Evolutionary conservation across 2,797 vertebrate genomes (phyloP).

Genomic region (Notamacropus eugenii): DNA sequence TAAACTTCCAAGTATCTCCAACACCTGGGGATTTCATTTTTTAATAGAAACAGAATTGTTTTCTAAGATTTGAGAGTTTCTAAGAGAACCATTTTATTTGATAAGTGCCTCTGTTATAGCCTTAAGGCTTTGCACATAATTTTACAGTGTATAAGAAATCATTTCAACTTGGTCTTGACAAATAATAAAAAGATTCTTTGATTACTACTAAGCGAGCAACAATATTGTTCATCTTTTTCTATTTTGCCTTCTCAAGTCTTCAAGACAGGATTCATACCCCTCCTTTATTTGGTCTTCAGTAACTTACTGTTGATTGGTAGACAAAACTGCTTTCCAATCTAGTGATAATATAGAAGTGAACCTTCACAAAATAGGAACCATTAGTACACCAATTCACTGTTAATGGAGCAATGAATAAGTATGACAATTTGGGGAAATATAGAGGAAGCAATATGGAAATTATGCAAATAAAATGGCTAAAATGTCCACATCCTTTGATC

Average conservation of each 20-base stretch:
- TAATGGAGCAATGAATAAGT: not conserved
- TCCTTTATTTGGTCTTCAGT: not conserved
- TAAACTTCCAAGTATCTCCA: not conserved
- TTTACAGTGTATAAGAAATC: not conserved
- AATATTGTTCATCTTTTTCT: not conserved
- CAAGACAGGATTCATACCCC: not conserved
- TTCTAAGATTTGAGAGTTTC: constrained; percentile 9
- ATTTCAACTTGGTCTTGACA: constrained; percentile 12
- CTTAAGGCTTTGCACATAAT: not conserved
- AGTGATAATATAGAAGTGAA: not conserved
- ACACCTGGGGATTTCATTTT: not conserved
- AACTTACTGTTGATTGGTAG: not conserved
- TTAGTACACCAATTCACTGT: not conserved
- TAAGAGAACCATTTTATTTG: constrained; percentile 1
- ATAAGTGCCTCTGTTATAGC: constrained; percentile 2
- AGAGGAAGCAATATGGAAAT: not conserved
- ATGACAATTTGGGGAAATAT: not conserved
- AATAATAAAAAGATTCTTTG: constrained; percentile 20
- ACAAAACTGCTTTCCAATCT: not conserved
- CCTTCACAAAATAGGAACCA: not conserved
- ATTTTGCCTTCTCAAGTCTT: not conserved
- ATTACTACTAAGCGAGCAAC: constrained; percentile 8
- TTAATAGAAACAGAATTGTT: constrained; percentile 20
- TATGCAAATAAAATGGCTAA: not conserved
- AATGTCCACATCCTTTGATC: not conserved